These are phyloP conservation scores for Ormia ochracea DNA, from an alignment of 2,888 invertebrate genomes.

Conservation along the genomic window DNA sequence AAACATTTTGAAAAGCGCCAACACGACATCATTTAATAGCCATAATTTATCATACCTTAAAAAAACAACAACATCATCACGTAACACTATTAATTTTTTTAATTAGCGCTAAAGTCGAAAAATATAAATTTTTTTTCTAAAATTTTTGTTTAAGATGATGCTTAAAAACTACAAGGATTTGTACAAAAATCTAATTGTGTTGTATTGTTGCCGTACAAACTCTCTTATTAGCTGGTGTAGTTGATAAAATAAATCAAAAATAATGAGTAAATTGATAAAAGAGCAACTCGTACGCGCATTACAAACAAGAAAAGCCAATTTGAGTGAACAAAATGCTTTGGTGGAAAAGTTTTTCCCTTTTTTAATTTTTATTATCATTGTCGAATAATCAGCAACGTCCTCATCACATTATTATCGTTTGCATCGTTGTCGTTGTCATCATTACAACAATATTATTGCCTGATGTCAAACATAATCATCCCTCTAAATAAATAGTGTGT, in stretches of 20 bases:
- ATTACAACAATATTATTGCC: constrained; percentile 37
- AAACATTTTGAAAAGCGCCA: too few species aligned
- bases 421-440: constrained; percentile 8
- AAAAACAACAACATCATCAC: too few species aligned
- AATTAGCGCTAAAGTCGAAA: too few species aligned
- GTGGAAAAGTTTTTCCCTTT: constrained; percentile 20
- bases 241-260: background rate
- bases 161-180: too few species aligned
- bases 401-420: background rate
- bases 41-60: too few species aligned
- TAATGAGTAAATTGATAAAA: background rate
- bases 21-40: too few species aligned
- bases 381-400: constrained; percentile 43
- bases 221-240: background rate
- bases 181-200: too few species aligned
- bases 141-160: too few species aligned
- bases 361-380: constrained; percentile 31
- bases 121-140: too few species aligned
- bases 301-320: constrained; percentile 56
- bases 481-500: constrained; percentile 50
- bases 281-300: background rate
- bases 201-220: too few species aligned
- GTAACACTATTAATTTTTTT: too few species aligned
- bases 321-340: constrained; percentile 58
- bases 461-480: constrained; percentile 50